These are phyloP conservation scores for Thamnophis elegans DNA, from an alignment of 2,797 vertebrate species.

Conservation along the genomic window DNA sequence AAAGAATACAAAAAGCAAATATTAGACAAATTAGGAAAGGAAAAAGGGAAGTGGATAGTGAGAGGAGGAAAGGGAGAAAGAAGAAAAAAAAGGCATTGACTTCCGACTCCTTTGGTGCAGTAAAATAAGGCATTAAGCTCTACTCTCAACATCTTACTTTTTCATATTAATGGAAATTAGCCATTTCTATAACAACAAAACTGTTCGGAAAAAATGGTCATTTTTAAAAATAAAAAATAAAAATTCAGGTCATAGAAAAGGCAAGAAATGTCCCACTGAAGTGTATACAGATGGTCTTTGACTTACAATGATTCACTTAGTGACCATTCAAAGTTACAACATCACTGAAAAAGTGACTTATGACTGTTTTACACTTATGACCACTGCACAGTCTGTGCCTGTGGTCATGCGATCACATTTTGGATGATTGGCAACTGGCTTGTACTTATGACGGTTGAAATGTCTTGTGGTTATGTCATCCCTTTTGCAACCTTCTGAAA, in stretches of 20 bases:
- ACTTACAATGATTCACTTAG: neutral
- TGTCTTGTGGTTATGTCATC: neutral
- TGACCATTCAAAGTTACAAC: neutral
- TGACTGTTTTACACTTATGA: neutral
- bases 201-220: no score
- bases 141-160: no score
- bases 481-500: neutral
- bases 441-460: neutral
- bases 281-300: neutral
- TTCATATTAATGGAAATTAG: no score
- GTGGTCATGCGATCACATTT: neutral
- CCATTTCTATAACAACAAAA: no score
- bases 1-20: no score
- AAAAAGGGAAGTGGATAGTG: no score
- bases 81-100: no score
- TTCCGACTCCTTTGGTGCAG: no score
- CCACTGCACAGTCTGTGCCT: neutral
- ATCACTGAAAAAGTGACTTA: neutral
- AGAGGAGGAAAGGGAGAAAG: no score
- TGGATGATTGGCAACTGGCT: neutral
- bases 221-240: no score
- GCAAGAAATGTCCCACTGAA: neutral
- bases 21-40: no score
- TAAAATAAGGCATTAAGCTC: no score
- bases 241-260: neutral